These are phyloP conservation scores for Mythimna ferrago DNA, from an alignment of 2,888 invertebrate species.

Conservation along the genomic window DNA sequence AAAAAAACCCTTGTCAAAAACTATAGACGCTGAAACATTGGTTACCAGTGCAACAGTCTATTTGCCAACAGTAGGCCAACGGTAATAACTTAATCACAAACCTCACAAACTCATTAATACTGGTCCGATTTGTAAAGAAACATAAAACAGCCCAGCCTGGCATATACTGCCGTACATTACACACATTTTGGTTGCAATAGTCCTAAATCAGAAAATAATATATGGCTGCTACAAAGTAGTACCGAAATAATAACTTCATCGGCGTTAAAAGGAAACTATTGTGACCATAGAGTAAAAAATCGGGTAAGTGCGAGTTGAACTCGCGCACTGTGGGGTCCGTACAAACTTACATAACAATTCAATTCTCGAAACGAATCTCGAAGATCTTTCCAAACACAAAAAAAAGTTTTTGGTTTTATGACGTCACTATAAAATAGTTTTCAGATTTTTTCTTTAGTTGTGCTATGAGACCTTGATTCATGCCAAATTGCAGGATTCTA, in stretches of 20 bases:
- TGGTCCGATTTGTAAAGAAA: constrained; percentile 23
- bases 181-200: constrained; percentile 42
- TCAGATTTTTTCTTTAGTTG: too few species aligned
- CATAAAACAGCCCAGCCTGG: constrained; percentile 8
- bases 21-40: neutral
- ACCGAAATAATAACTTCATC: constrained; percentile 49
- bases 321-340: too few species aligned
- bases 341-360: too few species aligned
- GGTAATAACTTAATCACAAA: constrained; percentile 25
- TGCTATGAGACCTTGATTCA: too few species aligned
- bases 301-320: too few species aligned
- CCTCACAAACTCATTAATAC: constrained; percentile 23
- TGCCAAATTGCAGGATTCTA: too few species aligned
- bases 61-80: constrained; percentile 27
- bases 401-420: too few species aligned
- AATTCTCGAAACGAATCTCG: too few species aligned
- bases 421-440: too few species aligned
- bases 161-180: constrained; percentile 21
- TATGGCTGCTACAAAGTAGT: constrained; percentile 5
- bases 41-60: neutral
- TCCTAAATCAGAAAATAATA: constrained; percentile 37
- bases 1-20: too few species aligned
- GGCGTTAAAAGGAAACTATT: constrained; percentile 39
- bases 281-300: constrained; percentile 32
- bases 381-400: too few species aligned